A percentile compares a stretch with the other conserved stretches of the same genome.
These are phyloP conservation scores for Microcaecilia unicolor DNA, from an alignment of 2,797 vertebrate genomes.

Conservation along the genomic window DNA sequence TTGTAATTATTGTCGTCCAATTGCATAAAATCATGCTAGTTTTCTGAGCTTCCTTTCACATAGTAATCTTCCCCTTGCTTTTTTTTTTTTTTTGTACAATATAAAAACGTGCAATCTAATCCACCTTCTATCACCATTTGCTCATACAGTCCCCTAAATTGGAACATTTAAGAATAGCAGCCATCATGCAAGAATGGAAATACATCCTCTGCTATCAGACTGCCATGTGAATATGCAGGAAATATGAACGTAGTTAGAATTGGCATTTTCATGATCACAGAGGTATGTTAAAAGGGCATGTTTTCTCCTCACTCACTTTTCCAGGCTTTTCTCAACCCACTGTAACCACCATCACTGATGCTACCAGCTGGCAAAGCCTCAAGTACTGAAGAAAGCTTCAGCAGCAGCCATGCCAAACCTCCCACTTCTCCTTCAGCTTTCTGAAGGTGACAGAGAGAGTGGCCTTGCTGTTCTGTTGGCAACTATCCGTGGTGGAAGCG, in stretches of 20 bases:
- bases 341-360: too few relatives aligned
- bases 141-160: too few relatives aligned
- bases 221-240: slow-evolving; percentile 36
- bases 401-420: too few relatives aligned
- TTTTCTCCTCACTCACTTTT: too few relatives aligned
- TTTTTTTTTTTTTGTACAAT: background rate
- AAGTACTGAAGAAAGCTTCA: too few relatives aligned
- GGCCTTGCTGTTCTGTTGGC: too few relatives aligned
- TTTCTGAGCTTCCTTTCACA: background rate
- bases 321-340: too few relatives aligned
- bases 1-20: slow-evolving; percentile 10
- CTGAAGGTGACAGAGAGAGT: too few relatives aligned
- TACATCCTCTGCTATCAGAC: slow-evolving; percentile 30
- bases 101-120: slow-evolving; percentile 10
- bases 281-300: too few relatives aligned
- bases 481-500: too few relatives aligned
- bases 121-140: slow-evolving; percentile 17
- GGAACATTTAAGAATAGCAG: slow-evolving; percentile 14
- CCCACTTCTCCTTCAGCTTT: too few relatives aligned
- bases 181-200: slow-evolving; percentile 24
- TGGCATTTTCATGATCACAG: slow-evolving; percentile 33
- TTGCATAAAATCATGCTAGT: slow-evolving; percentile 7
- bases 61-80: background rate
- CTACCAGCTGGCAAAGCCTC: too few relatives aligned
- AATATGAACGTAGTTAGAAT: slow-evolving; percentile 27